phyloP scores from a whole-genome alignment of 2,797 vertebrate species.

The Onychomys torridus region DNA sequence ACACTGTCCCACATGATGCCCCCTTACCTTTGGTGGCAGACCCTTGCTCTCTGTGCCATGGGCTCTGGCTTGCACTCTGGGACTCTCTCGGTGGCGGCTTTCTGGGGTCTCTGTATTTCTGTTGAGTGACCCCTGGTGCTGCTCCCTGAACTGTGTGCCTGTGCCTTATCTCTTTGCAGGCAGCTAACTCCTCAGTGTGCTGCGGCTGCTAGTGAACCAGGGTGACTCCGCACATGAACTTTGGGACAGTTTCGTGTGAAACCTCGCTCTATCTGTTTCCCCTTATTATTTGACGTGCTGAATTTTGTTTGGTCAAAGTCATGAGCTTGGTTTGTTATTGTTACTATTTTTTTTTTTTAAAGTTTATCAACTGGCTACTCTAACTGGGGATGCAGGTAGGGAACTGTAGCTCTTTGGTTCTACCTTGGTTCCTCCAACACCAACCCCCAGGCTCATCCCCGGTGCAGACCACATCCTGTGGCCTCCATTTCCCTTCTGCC shows the following conservation, averaged over 20 bases:
- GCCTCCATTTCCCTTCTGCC: neutral
- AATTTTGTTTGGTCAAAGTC: too few species aligned
- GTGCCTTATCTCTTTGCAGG: neutral
- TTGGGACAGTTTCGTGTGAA: neutral
- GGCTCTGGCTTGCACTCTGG: neutral
- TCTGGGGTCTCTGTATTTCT: neutral
- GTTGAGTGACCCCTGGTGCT: neutral
- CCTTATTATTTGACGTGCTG: neutral
- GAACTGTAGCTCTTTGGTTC: neutral
- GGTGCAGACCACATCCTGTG: neutral
- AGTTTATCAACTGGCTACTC: neutral
- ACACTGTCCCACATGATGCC: neutral
- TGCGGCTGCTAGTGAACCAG: neutral
- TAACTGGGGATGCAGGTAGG: neutral
- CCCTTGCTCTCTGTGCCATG: neutral
- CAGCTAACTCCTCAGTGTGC: too few species aligned
- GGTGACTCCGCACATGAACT: neutral
- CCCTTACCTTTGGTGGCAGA: neutral
- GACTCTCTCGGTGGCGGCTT: neutral
- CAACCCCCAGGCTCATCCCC: neutral
- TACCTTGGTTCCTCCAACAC: neutral
- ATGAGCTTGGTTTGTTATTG: neutral
- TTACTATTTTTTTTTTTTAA: neutral
- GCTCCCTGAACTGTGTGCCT: neutral
- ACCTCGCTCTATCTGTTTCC: neutral